These are phyloP conservation scores for Sphaerophoria rueppellii DNA, from an alignment of 2,888 invertebrate genomes.

Conservation along the genomic window DNA sequence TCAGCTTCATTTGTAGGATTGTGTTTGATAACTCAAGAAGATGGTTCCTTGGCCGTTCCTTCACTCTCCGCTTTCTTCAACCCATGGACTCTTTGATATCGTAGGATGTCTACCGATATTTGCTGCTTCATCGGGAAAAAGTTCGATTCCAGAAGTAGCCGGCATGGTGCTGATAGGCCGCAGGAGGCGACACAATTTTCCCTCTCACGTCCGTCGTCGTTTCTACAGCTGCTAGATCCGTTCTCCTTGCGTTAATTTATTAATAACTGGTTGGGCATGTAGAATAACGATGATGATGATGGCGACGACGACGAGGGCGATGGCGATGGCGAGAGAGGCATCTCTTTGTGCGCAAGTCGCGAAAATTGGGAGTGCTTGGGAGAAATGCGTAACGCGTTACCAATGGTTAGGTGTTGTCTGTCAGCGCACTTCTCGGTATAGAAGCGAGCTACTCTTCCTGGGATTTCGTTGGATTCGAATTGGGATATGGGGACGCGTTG, in stretches of 20 bases:
- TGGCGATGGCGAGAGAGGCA: slow-evolving; percentile 42
- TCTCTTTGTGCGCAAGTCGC: slow-evolving; percentile 46
- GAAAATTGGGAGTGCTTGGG: slow-evolving; percentile 53
- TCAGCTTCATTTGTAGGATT: slow-evolving; percentile 53
- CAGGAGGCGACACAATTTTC: slow-evolving; percentile 68
- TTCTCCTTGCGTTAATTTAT: slow-evolving; percentile 69
- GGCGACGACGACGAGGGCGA: slow-evolving; percentile 29
- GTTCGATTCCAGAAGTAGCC: slow-evolving; percentile 16
- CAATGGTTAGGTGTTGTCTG: slow-evolving; percentile 68
- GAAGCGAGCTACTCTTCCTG: slow-evolving; percentile 35
- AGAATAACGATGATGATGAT: slow-evolving; percentile 18
- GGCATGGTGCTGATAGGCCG: slow-evolving; percentile 63
- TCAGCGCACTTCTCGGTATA: slow-evolving; percentile 52
- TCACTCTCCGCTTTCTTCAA: not conserved
- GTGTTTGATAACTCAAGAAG: slow-evolving; percentile 47
- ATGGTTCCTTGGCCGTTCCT: not conserved
- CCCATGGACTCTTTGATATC: slow-evolving; percentile 9
- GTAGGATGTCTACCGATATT: slow-evolving; percentile 54
- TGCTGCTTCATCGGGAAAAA: slow-evolving; percentile 2
- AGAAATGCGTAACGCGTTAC: slow-evolving; percentile 70
- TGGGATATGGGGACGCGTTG: slow-evolving; percentile 22
- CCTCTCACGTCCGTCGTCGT: slow-evolving; percentile 20
- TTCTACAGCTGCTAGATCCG: slow-evolving; percentile 36
- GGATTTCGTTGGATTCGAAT: not conserved
- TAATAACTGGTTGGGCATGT: slow-evolving; percentile 62